Evolutionary conservation across 2,888 invertebrate species (phyloP).

Genomic region (Rhagonycha lutea): DNA sequence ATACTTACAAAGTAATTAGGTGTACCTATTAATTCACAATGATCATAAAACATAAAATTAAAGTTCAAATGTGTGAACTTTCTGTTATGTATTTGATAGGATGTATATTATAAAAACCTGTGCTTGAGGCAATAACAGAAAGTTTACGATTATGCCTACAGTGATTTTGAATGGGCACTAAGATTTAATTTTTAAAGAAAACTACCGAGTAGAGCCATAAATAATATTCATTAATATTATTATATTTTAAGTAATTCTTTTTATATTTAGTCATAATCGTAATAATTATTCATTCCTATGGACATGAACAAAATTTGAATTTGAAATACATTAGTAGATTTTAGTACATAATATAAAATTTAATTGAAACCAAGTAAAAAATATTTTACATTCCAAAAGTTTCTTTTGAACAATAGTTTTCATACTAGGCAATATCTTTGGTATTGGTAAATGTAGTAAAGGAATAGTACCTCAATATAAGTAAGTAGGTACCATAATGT

Average conservation of each 20-base stretch:
- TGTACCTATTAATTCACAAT: too few relatives aligned
- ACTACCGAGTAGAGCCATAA: not conserved
- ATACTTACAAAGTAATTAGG: not conserved
- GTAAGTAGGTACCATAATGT: not conserved
- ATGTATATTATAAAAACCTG: too few relatives aligned
- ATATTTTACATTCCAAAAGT: not conserved
- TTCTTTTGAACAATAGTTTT: not conserved
- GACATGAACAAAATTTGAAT: not conserved
- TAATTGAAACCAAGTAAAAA: not conserved
- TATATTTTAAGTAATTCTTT: not conserved
- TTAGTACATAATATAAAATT: not conserved
- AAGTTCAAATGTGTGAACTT: too few relatives aligned
- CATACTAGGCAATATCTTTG: not conserved
- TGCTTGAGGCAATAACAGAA: too few relatives aligned
- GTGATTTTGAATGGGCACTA: not conserved
- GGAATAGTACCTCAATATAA: not conserved
- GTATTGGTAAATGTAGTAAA: not conserved
- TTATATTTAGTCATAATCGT: not conserved
- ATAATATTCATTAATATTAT: not conserved
- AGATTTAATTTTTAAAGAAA: not conserved
- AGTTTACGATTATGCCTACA: too few relatives aligned
- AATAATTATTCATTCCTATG: not conserved
- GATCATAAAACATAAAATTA: too few relatives aligned
- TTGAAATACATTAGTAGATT: not conserved
- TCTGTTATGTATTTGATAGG: too few relatives aligned